phyloP scores from a whole-genome alignment of 2,113 vertebrate genomes.

The Elanus axillaris region DNA sequence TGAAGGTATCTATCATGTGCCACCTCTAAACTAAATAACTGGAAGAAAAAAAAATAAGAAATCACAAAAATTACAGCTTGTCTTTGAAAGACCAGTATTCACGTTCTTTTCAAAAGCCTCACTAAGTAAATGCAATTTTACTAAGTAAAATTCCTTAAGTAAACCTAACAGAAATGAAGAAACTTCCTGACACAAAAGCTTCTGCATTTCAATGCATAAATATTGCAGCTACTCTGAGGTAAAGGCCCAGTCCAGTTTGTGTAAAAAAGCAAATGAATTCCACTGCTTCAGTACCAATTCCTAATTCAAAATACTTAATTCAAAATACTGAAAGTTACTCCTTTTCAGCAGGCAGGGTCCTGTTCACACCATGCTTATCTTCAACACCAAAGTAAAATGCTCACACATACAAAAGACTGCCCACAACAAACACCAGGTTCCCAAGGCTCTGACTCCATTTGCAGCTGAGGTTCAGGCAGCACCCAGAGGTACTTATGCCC shows the following conservation, averaged over 20 bases:
- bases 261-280: not conserved
- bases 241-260: not conserved
- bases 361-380: not conserved
- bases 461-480: not conserved
- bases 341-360: not conserved
- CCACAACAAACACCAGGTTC: not conserved
- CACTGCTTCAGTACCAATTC: not conserved
- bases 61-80: not conserved
- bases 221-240: not conserved
- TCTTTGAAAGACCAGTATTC: not conserved
- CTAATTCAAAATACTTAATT: not conserved
- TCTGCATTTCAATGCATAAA: not conserved
- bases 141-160: not conserved
- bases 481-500: not conserved
- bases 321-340: not conserved
- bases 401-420: too few species aligned
- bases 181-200: not conserved
- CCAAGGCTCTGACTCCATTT: not conserved
- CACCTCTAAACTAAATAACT: not conserved
- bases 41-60: not conserved
- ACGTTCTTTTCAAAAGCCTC: not conserved
- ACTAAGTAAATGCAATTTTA: not conserved
- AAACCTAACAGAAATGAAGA: not conserved
- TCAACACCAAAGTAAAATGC: not conserved
- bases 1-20: not conserved